Percentiles rank a stretch among this genome's conserved stretches.
These are phyloP conservation scores for Endomychus coccineus DNA, from an alignment of 2,888 invertebrate species.

Conservation along the genomic window DNA sequence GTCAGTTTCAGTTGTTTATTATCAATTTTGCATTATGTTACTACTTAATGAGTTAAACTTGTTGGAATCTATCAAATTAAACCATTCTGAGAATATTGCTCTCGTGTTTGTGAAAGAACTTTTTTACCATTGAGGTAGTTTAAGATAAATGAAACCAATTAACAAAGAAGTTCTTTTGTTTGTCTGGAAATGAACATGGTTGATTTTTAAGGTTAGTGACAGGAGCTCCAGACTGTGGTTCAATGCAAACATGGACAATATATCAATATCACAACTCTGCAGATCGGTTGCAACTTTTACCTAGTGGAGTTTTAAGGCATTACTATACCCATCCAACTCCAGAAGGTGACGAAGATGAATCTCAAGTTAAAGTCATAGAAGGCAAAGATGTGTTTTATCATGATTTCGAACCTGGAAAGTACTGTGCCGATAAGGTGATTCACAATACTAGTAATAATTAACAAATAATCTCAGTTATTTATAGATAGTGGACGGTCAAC, in stretches of 20 bases:
- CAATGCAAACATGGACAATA: conserved; percentile 61
- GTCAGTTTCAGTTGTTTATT: too few relatives aligned
- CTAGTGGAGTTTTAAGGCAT: conserved; percentile 67
- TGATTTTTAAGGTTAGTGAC: conserved; percentile 47
- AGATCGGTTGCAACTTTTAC: conserved; percentile 57
- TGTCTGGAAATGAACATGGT: too few relatives aligned
- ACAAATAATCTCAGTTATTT: conserved; percentile 21
- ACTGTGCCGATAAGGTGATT: conserved; percentile 72
- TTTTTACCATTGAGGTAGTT: too few relatives aligned
- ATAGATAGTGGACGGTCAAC: conserved; percentile 49
- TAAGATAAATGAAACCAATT: too few relatives aligned
- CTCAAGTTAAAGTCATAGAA: conserved; percentile 36
- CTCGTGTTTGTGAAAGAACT: too few relatives aligned
- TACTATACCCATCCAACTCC: conserved; percentile 54
- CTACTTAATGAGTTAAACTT: too few relatives aligned
- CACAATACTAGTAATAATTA: conserved; percentile 17
- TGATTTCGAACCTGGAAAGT: conserved; percentile 67
- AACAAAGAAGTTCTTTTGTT: conserved; percentile 2
- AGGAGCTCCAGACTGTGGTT: conserved; percentile 63
- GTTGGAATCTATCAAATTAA: too few relatives aligned
- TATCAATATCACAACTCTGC: conserved; percentile 55
- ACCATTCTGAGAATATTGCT: too few relatives aligned
- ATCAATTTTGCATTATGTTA: too few relatives aligned
- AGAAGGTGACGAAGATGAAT: conserved; percentile 37
- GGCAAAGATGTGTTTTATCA: conserved; percentile 53